phyloP scores from a whole-genome alignment of 2,888 invertebrate genomes.

The Dryobota labecula region DNA sequence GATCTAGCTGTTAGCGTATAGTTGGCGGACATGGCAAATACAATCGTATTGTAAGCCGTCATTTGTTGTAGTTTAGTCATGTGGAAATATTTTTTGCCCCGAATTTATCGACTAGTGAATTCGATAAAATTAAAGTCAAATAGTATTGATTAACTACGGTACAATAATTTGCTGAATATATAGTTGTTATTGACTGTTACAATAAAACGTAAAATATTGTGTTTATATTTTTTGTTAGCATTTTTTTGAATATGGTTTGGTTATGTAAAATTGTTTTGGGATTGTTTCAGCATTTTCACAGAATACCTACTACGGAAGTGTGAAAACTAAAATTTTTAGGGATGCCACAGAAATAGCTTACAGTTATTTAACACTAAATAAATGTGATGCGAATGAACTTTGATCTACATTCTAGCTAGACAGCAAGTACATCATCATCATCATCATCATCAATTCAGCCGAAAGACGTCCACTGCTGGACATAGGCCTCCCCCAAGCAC shows the following conservation, averaged over 20 bases:
- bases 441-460: too few relatives aligned
- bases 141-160: constrained; percentile 41
- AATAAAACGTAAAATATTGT: constrained; percentile 23
- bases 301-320: neutral
- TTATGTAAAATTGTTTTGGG: constrained; percentile 3
- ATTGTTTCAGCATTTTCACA: constrained; percentile 16
- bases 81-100: constrained; percentile 61
- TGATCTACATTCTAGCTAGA: neutral
- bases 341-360: too few relatives aligned
- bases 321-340: neutral
- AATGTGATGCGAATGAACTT: neutral
- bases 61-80: constrained; percentile 52
- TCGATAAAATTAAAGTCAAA: constrained; percentile 46
- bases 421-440: neutral
- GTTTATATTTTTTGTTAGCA: constrained; percentile 27
- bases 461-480: too few relatives aligned
- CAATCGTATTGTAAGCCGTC: constrained; percentile 38
- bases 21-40: constrained; percentile 44
- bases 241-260: constrained; percentile 15
- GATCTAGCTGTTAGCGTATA: constrained; percentile 48
- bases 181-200: constrained; percentile 38
- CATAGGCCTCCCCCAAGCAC: too few relatives aligned
- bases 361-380: neutral
- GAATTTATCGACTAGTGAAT: constrained; percentile 52
- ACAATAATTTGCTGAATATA: constrained; percentile 36